Evolutionary conservation across 2,113 vertebrate genomes (phyloP).

Genomic region (Accipiter virgatus): DNA sequence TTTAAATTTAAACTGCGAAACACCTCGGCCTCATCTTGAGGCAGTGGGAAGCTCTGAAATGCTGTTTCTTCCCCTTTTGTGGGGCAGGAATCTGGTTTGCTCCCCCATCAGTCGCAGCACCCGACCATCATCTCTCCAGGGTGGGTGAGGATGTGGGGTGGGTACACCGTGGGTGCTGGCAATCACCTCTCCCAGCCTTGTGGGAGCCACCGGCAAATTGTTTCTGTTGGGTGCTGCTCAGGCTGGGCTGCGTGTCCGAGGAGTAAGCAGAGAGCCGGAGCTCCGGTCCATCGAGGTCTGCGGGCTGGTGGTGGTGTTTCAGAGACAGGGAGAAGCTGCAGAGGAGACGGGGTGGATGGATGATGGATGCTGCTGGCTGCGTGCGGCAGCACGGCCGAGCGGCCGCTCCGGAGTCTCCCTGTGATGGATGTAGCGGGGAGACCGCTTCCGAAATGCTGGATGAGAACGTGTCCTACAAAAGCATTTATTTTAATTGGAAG

Average conservation of each 20-base stretch:
- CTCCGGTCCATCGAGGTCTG: rapidly evolving
- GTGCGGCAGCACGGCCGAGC: not conserved
- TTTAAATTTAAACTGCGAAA: not conserved
- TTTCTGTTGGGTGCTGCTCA: not conserved
- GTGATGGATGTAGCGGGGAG: rapidly evolving
- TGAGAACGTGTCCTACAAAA: not conserved
- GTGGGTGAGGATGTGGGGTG: not conserved
- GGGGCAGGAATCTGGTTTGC: not conserved
- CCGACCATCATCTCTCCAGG: rapidly evolving
- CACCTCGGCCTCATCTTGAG: not conserved
- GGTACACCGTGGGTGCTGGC: rapidly evolving
- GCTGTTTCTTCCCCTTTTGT: not conserved
- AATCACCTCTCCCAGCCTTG: not conserved
- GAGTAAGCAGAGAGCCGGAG: rapidly evolving
- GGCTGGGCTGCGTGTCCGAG: not conserved
- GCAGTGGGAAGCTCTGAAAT: not conserved
- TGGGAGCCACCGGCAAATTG: not conserved
- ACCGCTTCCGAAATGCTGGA: rapidly evolving
- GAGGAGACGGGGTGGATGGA: not conserved
- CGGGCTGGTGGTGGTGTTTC: not conserved
- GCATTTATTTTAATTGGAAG: not conserved
- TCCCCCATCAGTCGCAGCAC: rapidly evolving
- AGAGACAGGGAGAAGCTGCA: not conserved
- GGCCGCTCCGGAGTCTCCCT: rapidly evolving
- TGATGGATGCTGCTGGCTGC: rapidly evolving